These are phyloP conservation scores for Scalopus aquaticus DNA, from an alignment of 2,113 vertebrate species.

Conservation along the genomic window DNA sequence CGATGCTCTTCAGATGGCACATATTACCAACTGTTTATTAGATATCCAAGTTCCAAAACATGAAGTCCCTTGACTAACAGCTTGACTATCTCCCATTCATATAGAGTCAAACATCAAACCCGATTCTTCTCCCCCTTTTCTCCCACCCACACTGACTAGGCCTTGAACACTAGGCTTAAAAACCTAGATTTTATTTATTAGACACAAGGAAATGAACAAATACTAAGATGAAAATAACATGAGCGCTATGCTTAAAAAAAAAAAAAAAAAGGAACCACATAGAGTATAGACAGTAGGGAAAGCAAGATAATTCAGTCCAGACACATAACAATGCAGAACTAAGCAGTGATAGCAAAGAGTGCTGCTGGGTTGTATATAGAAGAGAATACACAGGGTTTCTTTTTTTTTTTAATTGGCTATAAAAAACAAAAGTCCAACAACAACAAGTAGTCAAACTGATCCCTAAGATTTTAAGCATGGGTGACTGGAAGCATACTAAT, in stretches of 20 bases:
- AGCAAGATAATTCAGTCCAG: not conserved
- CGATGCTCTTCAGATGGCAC: not conserved
- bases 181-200: not conserved
- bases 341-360: not conserved
- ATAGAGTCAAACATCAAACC: not conserved
- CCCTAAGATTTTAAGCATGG: not conserved
- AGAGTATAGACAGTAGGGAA: not conserved
- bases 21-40: not conserved
- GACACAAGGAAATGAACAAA: not conserved
- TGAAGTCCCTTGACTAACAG: not conserved
- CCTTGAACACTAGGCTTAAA: slow-evolving; percentile 2
- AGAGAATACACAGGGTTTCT: not conserved
- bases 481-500: not conserved
- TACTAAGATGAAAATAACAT: not conserved
- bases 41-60: slow-evolving; percentile 1
- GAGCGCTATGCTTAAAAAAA: not conserved
- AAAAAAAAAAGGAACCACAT: slow-evolving; percentile 1
- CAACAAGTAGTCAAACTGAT: not conserved
- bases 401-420: not conserved
- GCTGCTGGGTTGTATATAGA: not conserved
- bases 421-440: not conserved
- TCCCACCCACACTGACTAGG: not conserved
- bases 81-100: not conserved
- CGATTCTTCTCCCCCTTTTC: not conserved
- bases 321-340: not conserved